Base-by-base conservation (phyloP, 1,140 invertebrate genomes). In the Lordiphosa mommai region DNA sequence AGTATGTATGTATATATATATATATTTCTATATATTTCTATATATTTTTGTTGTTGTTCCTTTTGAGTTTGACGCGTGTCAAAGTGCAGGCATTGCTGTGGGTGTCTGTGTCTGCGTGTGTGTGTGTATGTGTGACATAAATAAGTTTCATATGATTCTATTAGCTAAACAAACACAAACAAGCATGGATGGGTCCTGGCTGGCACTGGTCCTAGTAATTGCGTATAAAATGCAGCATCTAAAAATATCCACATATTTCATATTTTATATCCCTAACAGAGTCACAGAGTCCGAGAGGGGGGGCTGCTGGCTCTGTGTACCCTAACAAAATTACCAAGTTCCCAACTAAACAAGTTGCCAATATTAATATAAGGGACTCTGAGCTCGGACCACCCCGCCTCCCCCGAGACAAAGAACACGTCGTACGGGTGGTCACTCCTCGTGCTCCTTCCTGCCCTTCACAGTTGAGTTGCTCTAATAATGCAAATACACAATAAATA, bases 401-500 rank as follows among this genome's bases (percentile, higher is more conserved):
- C 8, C 34, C 16, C 13, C 14, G 16, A 40, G 16, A 76, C 72
- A 77, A 77, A 71, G 27, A 44, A 55, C 38, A 64, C 34, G 55
- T 47, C 41, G 47, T 12, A 17, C 41, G 27, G 41, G 17, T 44
- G 27, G 44, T 9, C 23, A 1, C 20, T 10, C 10, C 12, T 52
- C 2, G 1, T 17, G 20, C 23, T 27, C 8, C 6, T 5, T 6
- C 14, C 4, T 70, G 72, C 72, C 40, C 72, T 79, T 82, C 61
- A 82, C 74, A 52, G 56, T 61, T 60, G 56, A 79, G 65, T 70
- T 65, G 70, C 37, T 70, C 56, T 55, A 69, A 74, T 79, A 79
- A 82, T 82, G 65, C 70, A 79, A 79, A 82, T 82, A 74, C 76
- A 79, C 70, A 79, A 74, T 82, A 82, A 79, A 82, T 79, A 82